Evolutionary conservation across 2,113 vertebrate species (phyloP).

Genomic region (Atherinomorus stipes): DNA sequence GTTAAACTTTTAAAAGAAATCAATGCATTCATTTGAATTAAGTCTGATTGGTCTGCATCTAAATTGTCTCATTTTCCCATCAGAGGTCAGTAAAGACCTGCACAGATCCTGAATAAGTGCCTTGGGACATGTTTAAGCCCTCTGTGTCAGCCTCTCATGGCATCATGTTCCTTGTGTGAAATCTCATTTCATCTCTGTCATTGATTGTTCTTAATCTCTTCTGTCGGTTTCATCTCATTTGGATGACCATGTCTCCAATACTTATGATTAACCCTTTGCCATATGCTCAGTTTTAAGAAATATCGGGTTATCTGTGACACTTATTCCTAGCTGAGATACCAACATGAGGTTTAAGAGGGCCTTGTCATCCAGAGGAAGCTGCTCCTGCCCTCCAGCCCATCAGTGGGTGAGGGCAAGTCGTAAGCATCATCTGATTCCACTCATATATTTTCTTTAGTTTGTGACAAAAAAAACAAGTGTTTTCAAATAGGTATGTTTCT

Average conservation of each 20-base stretch:
- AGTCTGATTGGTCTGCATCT: not conserved
- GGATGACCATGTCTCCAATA: slow-evolving; percentile 35
- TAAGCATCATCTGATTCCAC: not conserved
- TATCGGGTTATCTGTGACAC: slow-evolving; percentile 50
- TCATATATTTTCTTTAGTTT: not conserved
- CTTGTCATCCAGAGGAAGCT: slow-evolving; percentile 14
- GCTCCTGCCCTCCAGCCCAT: slow-evolving; percentile 12
- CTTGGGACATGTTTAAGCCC: slow-evolving; percentile 50
- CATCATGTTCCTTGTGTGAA: slow-evolving; percentile 53
- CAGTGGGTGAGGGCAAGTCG: slow-evolving; percentile 5
- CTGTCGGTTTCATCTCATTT: slow-evolving; percentile 63
- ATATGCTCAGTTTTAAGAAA: slow-evolving; percentile 50
- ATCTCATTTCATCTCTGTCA: slow-evolving; percentile 67
- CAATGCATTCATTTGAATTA: slow-evolving; percentile 36
- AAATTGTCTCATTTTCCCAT: slow-evolving; percentile 11
- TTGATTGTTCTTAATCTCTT: slow-evolving; percentile 68
- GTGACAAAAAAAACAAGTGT: not conserved
- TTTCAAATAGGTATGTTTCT: not conserved
- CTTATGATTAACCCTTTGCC: slow-evolving; percentile 49
- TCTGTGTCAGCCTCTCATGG: slow-evolving; percentile 43
- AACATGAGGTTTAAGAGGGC: slow-evolving; percentile 7
- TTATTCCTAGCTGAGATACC: slow-evolving; percentile 46
- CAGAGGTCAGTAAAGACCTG: not conserved
- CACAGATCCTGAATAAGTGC: slow-evolving; percentile 15
- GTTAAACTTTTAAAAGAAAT: slow-evolving; percentile 37